Percentiles rank a stretch among this genome's conserved stretches.
Conservation (phyloP, 2,888 invertebrate genomes). For the Agonopterix subpropinquella region DNA sequence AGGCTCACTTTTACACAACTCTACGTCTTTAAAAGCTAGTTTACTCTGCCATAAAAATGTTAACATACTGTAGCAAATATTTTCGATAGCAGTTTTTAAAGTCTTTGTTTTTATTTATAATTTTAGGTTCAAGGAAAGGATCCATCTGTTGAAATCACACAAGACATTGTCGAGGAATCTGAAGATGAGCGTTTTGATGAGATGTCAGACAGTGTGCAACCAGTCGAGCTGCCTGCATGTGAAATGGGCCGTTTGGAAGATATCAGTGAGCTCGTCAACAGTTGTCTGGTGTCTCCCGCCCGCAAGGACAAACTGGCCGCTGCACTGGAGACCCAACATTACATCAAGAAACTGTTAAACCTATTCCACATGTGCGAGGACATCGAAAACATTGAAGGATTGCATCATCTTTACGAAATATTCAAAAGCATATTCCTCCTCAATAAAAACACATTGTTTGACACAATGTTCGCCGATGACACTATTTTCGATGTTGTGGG, state of each 20-base stretch:
- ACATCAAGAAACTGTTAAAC: conserved; percentile 95
- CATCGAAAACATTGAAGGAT: conserved; percentile 93
- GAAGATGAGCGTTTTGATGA: conserved; percentile 98
- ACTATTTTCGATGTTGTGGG: conserved; percentile 98
- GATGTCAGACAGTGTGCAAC: conserved; percentile 95
- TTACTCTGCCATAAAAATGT: too few relatives aligned
- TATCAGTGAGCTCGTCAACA: conserved; percentile 93
- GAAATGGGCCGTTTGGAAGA: conserved; percentile 95
- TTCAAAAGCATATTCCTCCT: conserved; percentile 99
- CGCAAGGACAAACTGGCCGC: conserved; percentile 96
- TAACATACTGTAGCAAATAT: too few relatives aligned
- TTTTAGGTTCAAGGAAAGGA: conserved; percentile 97
- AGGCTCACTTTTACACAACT: too few relatives aligned
- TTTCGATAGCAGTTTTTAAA: too few relatives aligned
- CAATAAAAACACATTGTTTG: conserved; percentile 97
- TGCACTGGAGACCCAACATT: conserved; percentile 95
- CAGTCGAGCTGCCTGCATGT: conserved; percentile 96
- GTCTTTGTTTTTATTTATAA: not conserved
- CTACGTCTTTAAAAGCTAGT: too few relatives aligned
- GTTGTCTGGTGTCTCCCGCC: conserved; percentile 91
- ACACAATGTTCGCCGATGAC: conserved; percentile 98
- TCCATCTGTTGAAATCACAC: conserved; percentile 98
- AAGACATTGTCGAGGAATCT: conserved; percentile 96
- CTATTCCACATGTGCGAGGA: conserved; percentile 99
- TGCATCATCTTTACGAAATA: conserved; percentile 97